Conservation (phyloP, 1,140 invertebrate genomes). For the Pseudachorutes palmiensis region DNA sequence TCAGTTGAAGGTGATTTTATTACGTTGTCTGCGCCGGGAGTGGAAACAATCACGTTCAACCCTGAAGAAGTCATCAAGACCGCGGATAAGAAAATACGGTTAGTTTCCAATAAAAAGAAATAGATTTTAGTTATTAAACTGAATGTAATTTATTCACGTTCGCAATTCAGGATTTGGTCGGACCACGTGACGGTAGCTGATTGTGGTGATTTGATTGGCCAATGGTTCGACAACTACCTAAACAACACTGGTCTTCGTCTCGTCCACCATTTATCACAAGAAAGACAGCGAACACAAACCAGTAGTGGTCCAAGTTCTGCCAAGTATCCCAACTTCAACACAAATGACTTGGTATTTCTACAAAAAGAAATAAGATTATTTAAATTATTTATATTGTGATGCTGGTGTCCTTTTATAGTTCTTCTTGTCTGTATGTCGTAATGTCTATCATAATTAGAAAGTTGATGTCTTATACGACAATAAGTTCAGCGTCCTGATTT, state of each 20-base stretch:
- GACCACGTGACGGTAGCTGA: neutral
- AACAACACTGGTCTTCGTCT: neutral
- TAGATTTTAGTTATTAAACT: neutral
- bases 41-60: neutral
- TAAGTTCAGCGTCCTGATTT: too few relatives aligned
- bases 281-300: neutral
- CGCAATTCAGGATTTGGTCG: neutral
- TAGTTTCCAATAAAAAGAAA: neutral
- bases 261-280: neutral
- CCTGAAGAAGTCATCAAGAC: neutral
- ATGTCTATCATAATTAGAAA: neutral
- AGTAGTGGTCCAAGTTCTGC: neutral
- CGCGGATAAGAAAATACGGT: neutral
- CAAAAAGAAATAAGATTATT: neutral
- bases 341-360: neutral
- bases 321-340: neutral
- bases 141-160: neutral
- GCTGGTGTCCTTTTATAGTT: neutral
- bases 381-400: neutral
- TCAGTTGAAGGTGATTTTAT: neutral
- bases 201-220: neutral
- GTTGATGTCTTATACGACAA: neutral
- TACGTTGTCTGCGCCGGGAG: neutral
- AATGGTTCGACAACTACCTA: neutral
- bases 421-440: neutral